Percentiles rank a stretch among this genome's conserved stretches.
These are phyloP conservation scores for Phrynosoma blainvillii DNA, from an alignment of 2,113 vertebrate species.

Conservation along the genomic window DNA sequence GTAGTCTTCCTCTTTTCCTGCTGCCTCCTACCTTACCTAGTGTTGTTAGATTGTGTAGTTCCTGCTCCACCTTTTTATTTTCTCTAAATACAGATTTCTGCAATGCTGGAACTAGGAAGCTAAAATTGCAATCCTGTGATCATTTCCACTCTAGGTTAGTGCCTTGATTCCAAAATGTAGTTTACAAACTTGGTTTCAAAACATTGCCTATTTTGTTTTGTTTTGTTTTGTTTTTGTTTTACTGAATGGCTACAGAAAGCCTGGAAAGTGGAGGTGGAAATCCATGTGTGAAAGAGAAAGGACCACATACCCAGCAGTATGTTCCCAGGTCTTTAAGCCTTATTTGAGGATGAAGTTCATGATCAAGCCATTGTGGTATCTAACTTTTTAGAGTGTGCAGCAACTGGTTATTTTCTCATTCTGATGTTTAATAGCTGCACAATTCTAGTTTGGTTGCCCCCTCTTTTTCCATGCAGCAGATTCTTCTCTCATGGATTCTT, in stretches of 20 bases:
- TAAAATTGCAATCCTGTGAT: not conserved
- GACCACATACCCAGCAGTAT: not conserved
- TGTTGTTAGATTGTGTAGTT: not conserved
- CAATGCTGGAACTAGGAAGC: not conserved
- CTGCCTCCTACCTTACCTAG: too few species aligned
- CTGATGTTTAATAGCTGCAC: not conserved
- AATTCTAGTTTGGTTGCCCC: not conserved
- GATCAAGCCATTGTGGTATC: not conserved
- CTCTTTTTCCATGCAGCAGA: not conserved
- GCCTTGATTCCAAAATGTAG: not conserved
- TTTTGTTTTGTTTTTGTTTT: not conserved
- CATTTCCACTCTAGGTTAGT: not conserved
- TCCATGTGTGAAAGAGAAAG: not conserved
- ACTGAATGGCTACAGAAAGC: not conserved
- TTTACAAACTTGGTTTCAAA: slow-evolving; percentile 1
- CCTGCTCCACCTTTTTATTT: not conserved
- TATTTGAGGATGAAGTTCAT: not conserved
- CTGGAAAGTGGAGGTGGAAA: not conserved
- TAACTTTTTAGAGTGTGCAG: not conserved
- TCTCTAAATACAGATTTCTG: not conserved
- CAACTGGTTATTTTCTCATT: not conserved
- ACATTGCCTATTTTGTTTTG: not conserved
- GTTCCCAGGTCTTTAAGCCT: not conserved
- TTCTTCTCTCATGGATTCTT: not conserved
- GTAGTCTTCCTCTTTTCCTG: too few species aligned